A percentile compares a stretch with the other conserved stretches of the same genome.
phyloP scores from a whole-genome alignment of 2,113 vertebrate species.

The Fregata magnificens region DNA sequence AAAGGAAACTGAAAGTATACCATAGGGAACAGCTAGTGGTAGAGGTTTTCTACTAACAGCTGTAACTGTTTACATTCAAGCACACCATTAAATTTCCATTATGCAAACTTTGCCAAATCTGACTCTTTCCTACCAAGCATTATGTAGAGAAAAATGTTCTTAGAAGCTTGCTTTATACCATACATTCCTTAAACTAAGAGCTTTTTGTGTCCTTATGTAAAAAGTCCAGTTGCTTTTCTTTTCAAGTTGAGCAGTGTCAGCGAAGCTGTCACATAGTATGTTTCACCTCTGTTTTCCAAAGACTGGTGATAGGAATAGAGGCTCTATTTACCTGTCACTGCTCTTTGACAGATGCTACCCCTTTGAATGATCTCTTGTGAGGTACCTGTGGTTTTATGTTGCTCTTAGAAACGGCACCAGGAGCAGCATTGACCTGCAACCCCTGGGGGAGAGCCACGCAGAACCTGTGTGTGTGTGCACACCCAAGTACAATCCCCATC shows the following conservation, averaged over 20 bases:
- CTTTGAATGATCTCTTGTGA: neutral
- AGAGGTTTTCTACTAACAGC: neutral
- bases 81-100: neutral
- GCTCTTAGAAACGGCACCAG: neutral
- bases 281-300: neutral
- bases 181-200: neutral
- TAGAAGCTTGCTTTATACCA: neutral
- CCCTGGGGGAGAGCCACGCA: neutral
- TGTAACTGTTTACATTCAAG: neutral
- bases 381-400: neutral
- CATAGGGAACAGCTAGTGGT: neutral
- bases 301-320: neutral
- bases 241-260: neutral
- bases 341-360: neutral
- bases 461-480: neutral
- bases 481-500: neutral
- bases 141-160: neutral
- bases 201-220: neutral
- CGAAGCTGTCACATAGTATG: neutral
- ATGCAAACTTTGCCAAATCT: neutral
- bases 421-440: neutral
- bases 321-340: neutral
- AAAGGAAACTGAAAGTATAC: neutral
- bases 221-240: neutral
- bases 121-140: neutral